These are phyloP conservation scores for Acronicta alni DNA, from an alignment of 2,888 invertebrate species.

Conservation along the genomic window DNA sequence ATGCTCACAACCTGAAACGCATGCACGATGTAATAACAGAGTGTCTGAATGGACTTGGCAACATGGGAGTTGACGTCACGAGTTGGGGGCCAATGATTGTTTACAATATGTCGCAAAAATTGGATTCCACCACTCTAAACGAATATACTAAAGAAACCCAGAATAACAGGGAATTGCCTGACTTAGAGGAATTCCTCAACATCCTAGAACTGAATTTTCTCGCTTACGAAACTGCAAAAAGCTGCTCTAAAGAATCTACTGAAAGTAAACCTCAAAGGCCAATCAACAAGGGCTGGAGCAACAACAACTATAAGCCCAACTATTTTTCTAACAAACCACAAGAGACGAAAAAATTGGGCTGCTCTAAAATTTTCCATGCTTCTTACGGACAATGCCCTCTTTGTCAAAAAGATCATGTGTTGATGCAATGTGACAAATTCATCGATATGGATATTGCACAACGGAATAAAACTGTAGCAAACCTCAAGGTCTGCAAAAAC, in stretches of 20 bases:
- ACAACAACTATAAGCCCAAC: conserved; percentile 6
- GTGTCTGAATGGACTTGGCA: conserved; percentile 3
- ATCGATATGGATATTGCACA: conserved; percentile 3
- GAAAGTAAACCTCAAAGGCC: too few species aligned
- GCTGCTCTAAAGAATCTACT: too few species aligned
- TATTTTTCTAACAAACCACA: conserved; percentile 2
- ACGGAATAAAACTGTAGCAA: conserved; percentile 8
- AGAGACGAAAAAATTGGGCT: not conserved
- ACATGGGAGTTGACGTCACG: too few species aligned
- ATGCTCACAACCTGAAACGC: conserved; percentile 9
- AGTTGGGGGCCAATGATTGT: too few species aligned
- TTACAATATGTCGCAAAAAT: too few species aligned
- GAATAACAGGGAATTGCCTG: too few species aligned
- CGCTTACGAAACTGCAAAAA: too few species aligned
- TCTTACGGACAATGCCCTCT: conserved; percentile 4
- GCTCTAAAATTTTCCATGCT: conserved; percentile 6
- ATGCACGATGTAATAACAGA: conserved; percentile 14
- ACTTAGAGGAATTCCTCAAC: too few species aligned
- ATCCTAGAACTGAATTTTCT: too few species aligned
- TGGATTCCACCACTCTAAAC: too few species aligned
- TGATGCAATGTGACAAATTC: conserved; percentile 13
- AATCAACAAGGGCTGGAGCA: not conserved
- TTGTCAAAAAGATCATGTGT: conserved; percentile 8
- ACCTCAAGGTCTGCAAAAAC: conserved; percentile 17
- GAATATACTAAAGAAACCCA: too few species aligned